Base-by-base conservation (phyloP, 2,797 vertebrate genomes). In the Ataeniobius toweri region DNA sequence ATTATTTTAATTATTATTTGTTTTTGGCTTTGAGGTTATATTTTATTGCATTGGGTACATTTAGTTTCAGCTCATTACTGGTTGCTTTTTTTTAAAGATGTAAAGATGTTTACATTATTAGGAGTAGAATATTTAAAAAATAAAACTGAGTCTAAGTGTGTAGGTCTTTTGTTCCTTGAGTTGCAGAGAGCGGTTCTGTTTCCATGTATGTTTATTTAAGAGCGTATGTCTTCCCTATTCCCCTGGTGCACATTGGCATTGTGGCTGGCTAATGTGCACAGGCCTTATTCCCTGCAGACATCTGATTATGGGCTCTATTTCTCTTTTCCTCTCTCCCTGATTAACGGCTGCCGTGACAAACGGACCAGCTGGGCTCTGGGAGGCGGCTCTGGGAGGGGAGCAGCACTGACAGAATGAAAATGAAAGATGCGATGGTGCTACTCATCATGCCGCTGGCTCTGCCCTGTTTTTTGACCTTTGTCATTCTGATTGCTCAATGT, bases 301-400 rank as follows among this genome's bases (percentile, higher is more conserved):
- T 86, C 80, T 90, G 88, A 87, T 86, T 84, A 86, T 85, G 77
- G 88, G 69, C 89, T 90, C 82, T 78, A 76, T 91, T 89, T 86
- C 83, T 90, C 75, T 89, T 80, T 90, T 83, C 85, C 76, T 79
- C 86, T 89, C 83, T 77, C 73, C 67, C 85, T 93, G 87, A 94
- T 94, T 94, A 93, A 93, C 69, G 89, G 83, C 80, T 88, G 85
- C 83, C 82, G 83, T 89, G 88, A 90, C 92, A 94, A 94, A 89
- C 85, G 80, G 88, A 92, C 88, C 90, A 93, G 93, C 89, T 91
- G 93, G 90, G 85, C 24, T 20, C 88, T 86, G 84, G 80, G 89
- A 93, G 80, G 74, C 82, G 80, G 69, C 82, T 84, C 86, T 71
- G 69, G 53, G 70, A 84, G 78, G 81, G 83, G 85, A 81, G 84